These are phyloP conservation scores for Ceyx cyanopectus DNA, from an alignment of 2,113 vertebrate genomes.

Conservation along the genomic window DNA sequence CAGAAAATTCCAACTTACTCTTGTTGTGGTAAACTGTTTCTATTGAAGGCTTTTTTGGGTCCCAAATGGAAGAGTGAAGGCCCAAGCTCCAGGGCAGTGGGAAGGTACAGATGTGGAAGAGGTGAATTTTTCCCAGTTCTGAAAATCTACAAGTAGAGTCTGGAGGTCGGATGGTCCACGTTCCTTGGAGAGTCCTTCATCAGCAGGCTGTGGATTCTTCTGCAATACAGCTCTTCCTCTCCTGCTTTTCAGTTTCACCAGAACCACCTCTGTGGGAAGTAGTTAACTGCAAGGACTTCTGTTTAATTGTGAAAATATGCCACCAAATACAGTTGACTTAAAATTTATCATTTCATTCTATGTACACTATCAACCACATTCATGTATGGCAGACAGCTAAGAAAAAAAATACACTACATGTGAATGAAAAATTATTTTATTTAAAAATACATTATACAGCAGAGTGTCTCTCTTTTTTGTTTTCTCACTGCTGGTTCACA, in stretches of 20 bases:
- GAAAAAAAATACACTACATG: background rate
- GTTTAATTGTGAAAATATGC: background rate
- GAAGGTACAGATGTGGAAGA: background rate
- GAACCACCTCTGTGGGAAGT: background rate
- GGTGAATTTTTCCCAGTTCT: background rate
- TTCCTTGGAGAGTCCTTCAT: background rate
- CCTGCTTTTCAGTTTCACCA: background rate
- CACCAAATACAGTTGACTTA: background rate
- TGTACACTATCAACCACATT: background rate
- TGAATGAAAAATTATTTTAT: constrained; percentile 76
- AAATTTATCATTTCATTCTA: background rate
- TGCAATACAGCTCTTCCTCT: background rate
- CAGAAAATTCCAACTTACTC: background rate
- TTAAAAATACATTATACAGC: constrained; percentile 84
- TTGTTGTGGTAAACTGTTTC: background rate
- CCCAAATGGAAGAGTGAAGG: background rate
- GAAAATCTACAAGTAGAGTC: background rate
- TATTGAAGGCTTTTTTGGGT: background rate
- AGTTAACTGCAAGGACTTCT: background rate
- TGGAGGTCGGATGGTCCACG: background rate
- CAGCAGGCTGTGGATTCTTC: background rate
- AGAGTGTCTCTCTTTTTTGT: constrained; percentile 73
- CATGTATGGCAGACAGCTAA: background rate
- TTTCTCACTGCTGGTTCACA: constrained; percentile 78
- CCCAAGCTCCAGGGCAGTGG: background rate